Conservation (phyloP, 2,888 invertebrate species). For the Morpho deidamia region DNA sequence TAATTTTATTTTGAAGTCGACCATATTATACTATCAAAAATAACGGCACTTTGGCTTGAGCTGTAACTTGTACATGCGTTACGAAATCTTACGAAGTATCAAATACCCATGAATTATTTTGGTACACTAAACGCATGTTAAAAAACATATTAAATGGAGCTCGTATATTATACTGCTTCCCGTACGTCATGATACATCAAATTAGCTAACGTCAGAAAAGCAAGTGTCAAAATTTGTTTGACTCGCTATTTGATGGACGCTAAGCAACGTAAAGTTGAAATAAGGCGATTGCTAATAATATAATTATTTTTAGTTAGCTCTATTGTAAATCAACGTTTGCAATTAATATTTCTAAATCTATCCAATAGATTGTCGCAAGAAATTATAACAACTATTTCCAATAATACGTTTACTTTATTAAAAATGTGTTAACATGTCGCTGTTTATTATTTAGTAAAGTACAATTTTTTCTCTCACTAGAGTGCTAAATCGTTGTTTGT, state of each 20-base stretch:
- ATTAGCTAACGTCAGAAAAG: constrained; percentile 40
- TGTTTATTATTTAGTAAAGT: neutral
- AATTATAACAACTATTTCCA: constrained; percentile 10
- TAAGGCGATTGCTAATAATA: constrained; percentile 64
- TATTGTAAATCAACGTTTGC: constrained; percentile 33
- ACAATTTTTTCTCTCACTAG: neutral
- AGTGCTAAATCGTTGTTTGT: neutral
- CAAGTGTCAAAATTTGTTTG: constrained; percentile 61
- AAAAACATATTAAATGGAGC: constrained; percentile 25
- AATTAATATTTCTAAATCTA: constrained; percentile 29
- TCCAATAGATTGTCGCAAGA: constrained; percentile 13
- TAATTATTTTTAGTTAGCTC: constrained; percentile 46
- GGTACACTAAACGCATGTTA: constrained; percentile 22
- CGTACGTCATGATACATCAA: constrained; percentile 44
- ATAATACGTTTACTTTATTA: constrained; percentile 4
- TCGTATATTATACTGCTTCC: constrained; percentile 26
- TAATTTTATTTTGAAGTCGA: constrained; percentile 2
- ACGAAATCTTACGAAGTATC: constrained; percentile 17
- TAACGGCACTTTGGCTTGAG: constrained; percentile 1
- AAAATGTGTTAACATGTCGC: neutral
- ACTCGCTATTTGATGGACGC: constrained; percentile 45
- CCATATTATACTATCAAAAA: constrained; percentile 3
- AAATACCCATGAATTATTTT: constrained; percentile 25
- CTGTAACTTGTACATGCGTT: constrained; percentile 3
- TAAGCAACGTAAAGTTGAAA: constrained; percentile 39